phyloP scores from a whole-genome alignment of 2,888 invertebrate genomes.

The Epinotia ramella region DNA sequence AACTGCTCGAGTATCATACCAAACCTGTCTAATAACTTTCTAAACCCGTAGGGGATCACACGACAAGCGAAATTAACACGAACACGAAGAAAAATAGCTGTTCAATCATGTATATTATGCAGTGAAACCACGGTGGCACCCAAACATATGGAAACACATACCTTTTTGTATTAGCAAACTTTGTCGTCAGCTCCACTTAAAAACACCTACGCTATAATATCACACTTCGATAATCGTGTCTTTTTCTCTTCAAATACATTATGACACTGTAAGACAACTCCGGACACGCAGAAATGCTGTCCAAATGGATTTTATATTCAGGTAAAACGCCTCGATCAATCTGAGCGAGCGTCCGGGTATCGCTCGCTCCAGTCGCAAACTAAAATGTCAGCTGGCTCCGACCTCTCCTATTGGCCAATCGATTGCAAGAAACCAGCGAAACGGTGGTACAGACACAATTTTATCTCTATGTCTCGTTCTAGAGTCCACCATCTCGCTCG shows the following conservation, averaged over 20 bases:
- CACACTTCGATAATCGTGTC: slow-evolving; percentile 81
- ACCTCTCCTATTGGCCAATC: slow-evolving; percentile 81
- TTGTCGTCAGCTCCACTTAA: slow-evolving; percentile 72
- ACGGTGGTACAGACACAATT: slow-evolving; percentile 61
- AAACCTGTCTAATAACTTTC: slow-evolving; percentile 64
- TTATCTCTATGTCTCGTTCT: slow-evolving; percentile 61
- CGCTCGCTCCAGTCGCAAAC: slow-evolving; percentile 72
- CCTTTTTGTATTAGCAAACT: slow-evolving; percentile 74
- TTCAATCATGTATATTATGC: slow-evolving; percentile 24
- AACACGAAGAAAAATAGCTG: slow-evolving; percentile 34
- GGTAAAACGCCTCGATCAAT: slow-evolving; percentile 56
- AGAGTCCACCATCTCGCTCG: slow-evolving; percentile 61
- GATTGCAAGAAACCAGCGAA: slow-evolving; percentile 66
- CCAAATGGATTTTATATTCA: slow-evolving; percentile 70
- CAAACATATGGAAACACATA: slow-evolving; percentile 74
- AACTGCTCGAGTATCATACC: slow-evolving; percentile 26
- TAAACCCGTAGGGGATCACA: slow-evolving; percentile 55
- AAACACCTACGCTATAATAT: slow-evolving; percentile 84
- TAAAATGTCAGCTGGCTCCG: slow-evolving; percentile 80
- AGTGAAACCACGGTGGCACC: slow-evolving; percentile 52
- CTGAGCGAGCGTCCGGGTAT: slow-evolving; percentile 66
- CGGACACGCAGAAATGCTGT: slow-evolving; percentile 75
- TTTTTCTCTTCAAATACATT: slow-evolving; percentile 85
- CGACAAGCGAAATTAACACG: slow-evolving; percentile 45
- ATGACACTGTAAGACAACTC: slow-evolving; percentile 79